Evolutionary conservation across 1,140 invertebrate genomes (phyloP).

Genomic region (Platyscapa corneri): DNA sequence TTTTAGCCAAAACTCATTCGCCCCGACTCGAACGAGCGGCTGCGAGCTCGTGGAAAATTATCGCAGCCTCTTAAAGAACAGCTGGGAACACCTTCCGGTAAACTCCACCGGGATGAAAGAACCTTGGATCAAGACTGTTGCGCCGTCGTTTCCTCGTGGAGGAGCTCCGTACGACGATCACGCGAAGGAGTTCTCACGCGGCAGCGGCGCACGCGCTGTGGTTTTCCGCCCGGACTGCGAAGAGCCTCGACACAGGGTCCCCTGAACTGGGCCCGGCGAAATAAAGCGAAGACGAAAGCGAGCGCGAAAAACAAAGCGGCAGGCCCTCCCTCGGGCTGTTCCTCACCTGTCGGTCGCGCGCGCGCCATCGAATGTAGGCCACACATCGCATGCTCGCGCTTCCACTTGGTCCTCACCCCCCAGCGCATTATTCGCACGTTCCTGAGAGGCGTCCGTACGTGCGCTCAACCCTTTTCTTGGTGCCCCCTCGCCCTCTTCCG

Average conservation of each 20-base stretch:
- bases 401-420: too few species aligned
- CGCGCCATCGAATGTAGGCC: slow-evolving; percentile 26
- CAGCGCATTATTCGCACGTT: slow-evolving; percentile 2
- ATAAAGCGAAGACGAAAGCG: background rate
- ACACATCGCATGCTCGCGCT: slow-evolving; percentile 5
- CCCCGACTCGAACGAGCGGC: too few species aligned
- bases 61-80: too few species aligned
- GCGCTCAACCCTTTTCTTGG: slow-evolving; percentile 22
- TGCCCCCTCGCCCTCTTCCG: too few species aligned
- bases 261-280: too few species aligned
- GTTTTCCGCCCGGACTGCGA: slow-evolving; percentile 6
- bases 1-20: too few species aligned
- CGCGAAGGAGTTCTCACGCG: background rate
- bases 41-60: too few species aligned
- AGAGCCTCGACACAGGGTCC: background rate
- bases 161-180: background rate
- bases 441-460: background rate
- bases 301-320: background rate
- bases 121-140: too few species aligned
- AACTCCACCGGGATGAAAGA: too few species aligned
- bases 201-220: background rate
- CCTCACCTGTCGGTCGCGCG: slow-evolving; percentile 21
- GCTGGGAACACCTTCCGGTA: too few species aligned
- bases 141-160: background rate
- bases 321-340: background rate